Conservation (phyloP, 2,113 vertebrate genomes). For the Regulus satrapa region DNA sequence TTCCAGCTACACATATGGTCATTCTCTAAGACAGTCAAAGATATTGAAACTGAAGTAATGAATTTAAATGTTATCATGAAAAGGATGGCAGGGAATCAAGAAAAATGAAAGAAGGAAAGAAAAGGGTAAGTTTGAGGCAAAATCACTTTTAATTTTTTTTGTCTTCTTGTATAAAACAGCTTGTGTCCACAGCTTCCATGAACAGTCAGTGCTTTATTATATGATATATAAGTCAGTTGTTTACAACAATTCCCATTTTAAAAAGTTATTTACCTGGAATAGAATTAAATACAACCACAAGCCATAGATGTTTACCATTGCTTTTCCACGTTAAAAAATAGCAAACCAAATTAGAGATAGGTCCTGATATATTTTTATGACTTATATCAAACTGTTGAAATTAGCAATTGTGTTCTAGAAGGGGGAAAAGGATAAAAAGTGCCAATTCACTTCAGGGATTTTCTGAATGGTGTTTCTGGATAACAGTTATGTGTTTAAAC, state of each 20-base stretch:
- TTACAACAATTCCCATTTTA: not conserved
- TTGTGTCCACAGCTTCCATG: not conserved
- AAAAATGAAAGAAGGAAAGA: not conserved
- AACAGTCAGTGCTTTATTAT: not conserved
- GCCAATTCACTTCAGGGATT: not conserved
- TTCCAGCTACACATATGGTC: not conserved
- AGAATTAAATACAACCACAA: not conserved
- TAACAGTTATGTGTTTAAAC: not conserved
- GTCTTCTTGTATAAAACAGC: not conserved
- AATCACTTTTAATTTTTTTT: not conserved
- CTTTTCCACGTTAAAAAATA: not conserved
- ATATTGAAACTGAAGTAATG: not conserved
- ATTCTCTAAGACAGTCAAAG: not conserved
- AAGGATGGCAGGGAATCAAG: not conserved
- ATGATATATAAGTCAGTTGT: not conserved
- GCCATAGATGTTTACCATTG: not conserved
- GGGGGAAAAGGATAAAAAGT: rapidly evolving
- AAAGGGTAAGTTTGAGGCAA: not conserved
- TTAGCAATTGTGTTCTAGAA: not conserved
- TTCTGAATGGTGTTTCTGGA: not conserved
- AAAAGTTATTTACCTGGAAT: not conserved
- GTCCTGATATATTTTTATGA: not conserved
- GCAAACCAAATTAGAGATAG: not conserved
- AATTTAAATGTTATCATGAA: not conserved
- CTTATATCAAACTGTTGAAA: not conserved